phyloP scores from a whole-genome alignment of 2,797 vertebrate species.

The Sebastes kiyomatsui region DNA sequence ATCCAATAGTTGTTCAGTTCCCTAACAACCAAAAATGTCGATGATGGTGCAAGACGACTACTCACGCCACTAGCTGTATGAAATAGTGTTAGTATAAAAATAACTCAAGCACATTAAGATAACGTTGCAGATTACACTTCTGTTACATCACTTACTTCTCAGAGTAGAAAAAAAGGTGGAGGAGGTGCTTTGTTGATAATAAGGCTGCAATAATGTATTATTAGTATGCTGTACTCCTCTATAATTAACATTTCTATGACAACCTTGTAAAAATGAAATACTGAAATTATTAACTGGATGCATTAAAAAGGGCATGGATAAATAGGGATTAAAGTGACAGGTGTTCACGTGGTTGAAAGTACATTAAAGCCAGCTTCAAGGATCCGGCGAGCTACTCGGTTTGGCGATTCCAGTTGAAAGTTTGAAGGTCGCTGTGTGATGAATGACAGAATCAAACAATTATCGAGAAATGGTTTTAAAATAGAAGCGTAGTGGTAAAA shows the following conservation, averaged over 20 bases:
- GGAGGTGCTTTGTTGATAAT: background rate
- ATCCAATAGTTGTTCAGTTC: background rate
- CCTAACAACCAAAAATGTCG: background rate
- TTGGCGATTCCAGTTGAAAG: slow-evolving; percentile 25
- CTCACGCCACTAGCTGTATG: background rate
- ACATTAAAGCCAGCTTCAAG: background rate
- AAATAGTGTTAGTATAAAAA: background rate
- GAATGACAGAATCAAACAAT: slow-evolving; percentile 55
- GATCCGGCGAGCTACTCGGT: background rate
- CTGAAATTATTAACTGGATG: background rate
- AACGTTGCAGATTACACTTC: background rate
- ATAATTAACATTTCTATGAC: background rate
- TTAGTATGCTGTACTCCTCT: background rate
- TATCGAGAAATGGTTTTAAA: slow-evolving; percentile 55
- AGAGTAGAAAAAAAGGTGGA: background rate
- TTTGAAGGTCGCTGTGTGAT: slow-evolving; percentile 54
- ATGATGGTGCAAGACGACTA: background rate
- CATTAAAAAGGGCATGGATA: background rate
- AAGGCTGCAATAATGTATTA: background rate
- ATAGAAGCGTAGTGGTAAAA: slow-evolving; percentile 51
- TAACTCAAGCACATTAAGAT: background rate
- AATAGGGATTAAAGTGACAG: background rate
- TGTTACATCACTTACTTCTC: background rate
- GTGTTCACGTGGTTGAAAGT: slow-evolving; percentile 5
- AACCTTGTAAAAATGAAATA: background rate